Conservation (phyloP, 2,113 vertebrate genomes). For the Tichodroma muraria region DNA sequence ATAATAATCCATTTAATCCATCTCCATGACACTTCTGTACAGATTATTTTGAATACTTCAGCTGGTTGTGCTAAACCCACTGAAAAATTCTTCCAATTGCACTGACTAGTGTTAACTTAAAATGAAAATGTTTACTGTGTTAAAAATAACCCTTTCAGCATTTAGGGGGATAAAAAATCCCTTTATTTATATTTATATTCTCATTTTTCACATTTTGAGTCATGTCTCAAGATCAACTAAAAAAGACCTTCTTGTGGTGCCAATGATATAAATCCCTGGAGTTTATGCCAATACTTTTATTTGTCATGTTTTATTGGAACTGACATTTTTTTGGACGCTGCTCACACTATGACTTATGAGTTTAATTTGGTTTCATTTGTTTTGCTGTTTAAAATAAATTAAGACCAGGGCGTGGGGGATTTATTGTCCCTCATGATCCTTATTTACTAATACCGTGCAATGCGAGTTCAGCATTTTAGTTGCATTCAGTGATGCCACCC, state of each 20-base stretch:
- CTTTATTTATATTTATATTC: constrained; percentile 12
- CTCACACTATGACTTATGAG: not conserved
- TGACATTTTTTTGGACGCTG: constrained; percentile 21
- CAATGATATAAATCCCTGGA: not conserved
- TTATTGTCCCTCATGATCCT: not conserved
- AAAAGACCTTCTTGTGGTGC: not conserved
- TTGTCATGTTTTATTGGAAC: constrained; percentile 24
- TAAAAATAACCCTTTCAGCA: constrained; percentile 41
- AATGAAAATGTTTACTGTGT: not conserved
- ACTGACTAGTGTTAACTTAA: not conserved
- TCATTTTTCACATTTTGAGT: constrained; percentile 34
- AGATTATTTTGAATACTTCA: not conserved
- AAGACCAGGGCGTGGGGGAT: not conserved
- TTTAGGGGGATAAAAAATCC: not conserved
- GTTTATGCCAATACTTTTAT: constrained; percentile 7
- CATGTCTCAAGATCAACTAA: constrained; percentile 30
- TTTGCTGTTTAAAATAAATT: constrained; percentile 46
- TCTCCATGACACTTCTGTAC: not conserved
- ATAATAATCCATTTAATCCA: not conserved
- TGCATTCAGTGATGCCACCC: not conserved
- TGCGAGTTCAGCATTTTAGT: not conserved
- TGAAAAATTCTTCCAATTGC: not conserved
- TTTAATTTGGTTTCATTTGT: constrained; percentile 41
- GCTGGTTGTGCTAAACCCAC: not conserved
- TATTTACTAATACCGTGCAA: not conserved